Evolutionary conservation across 2,888 invertebrate genomes (phyloP), one percentile per base, ranked within the genome.

Genomic region (Diabrotica balteata): DNA sequence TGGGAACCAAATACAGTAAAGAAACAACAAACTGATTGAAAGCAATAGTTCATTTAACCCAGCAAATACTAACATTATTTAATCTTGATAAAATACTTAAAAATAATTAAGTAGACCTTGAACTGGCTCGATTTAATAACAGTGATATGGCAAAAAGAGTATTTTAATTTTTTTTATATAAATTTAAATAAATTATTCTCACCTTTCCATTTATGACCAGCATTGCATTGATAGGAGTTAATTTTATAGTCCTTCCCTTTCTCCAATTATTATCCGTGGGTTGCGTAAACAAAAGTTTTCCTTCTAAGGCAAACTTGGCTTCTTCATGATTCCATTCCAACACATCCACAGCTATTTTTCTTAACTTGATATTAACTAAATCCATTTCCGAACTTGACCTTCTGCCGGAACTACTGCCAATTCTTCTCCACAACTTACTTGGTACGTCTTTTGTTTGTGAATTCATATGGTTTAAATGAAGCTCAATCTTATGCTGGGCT

Each of bases 321-420:
- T 96, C 96, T 78, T 95, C 95, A 80, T 95, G 94, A 85, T 93
- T 93, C 97, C 97, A 97, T 79, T 96, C 96, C 74, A 97, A 85
- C 7, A 95, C 91, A 82, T 97, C 96, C 72, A 97, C 92, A 63
- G 96, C 96, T 89, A 96, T 93, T 90, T 96, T 96, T 81, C 95
- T 88, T 71, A 96, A 86, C 84, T 95, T 92, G 75, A 96, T 95
- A 82, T 94, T 95, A 73, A 94, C 93, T 84, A 95, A 91, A 82
- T 96, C 95, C 79, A 93, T 90, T 81, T 95, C 94, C 72, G 92
- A 91, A 66, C 92, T 92, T 8, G 92, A 90, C 75, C 93, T 86
- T 74, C 93, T 68, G 10, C 74, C 74, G 11, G 73, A 73, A 46
- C 93, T 94, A 75, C 90, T 91, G 11, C 95, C 95, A 73, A 96